Base-by-base conservation (phyloP, 2,797 vertebrate genomes). In the Squalus acanthias region DNA sequence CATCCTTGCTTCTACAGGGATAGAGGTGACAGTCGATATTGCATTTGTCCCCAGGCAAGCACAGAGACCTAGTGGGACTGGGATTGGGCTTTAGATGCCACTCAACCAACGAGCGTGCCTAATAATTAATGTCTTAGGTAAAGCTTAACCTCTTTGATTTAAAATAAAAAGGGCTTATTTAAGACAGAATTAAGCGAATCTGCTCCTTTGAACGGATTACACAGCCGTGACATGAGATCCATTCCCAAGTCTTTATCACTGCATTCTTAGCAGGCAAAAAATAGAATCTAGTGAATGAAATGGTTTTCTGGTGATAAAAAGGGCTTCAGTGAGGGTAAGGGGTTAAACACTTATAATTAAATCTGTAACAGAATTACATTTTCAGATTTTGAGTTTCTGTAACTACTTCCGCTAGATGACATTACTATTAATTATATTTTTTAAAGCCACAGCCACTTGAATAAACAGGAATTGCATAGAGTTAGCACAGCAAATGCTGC, bases 401-500 rank as follows among this genome's bases (percentile, higher is more conserved):
- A 95, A 60, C 53, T 53, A 74, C 5, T n/a, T 76, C 94, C 13
- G 33, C 70, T 57, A 26, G 29, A 95, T 76, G 13, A n/a, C 6
- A n/a, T 76, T 74, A 33, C 13, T 60, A 53, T 95, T 95, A 95
- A 95, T 50, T 50, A 50, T 29, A 13, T 46, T 65, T 95, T 46
- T 72, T 76, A n/a, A 50, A 95, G 65, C n/a, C n/a, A 50, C 39
- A 95, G 8, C 65, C n/a, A 26, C n/a, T 95, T 95, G 46, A 76
- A 95, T 74, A 95, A 76, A 76, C 53, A 95, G 70, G 50, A 95
- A 74, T 29, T 95, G 93, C 39, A 65, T 2, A 46, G n/a, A 95
- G 57, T 65, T 26, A 72, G 22, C 39, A 95, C 93, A 72, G 93
- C 69, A 69, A 91, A 91, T 63, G 26, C 57, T 63, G 57, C 63